These are phyloP conservation scores for Drosophila bocki DNA, from an alignment of 1,140 invertebrate species.

Conservation along the genomic window DNA sequence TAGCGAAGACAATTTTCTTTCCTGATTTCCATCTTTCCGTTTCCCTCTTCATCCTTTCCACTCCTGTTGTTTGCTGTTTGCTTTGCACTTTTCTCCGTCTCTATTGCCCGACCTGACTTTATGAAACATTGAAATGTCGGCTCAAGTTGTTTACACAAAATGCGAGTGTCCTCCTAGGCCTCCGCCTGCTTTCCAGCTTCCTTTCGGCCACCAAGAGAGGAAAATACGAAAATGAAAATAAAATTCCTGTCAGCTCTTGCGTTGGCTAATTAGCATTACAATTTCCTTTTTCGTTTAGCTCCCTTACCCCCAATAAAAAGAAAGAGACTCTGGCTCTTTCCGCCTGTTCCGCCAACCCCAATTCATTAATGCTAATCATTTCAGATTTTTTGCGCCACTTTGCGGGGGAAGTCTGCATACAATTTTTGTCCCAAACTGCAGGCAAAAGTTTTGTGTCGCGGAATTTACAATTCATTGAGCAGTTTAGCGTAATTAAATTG, in stretches of 20 bases:
- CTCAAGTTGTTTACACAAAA: constrained; percentile 81
- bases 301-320: constrained; percentile 34
- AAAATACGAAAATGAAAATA: constrained; percentile 44
- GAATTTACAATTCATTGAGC: constrained; percentile 82
- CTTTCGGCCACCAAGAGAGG: constrained; percentile 11
- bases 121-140: constrained; percentile 78
- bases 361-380: constrained; percentile 84
- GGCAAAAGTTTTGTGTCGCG: constrained; percentile 48
- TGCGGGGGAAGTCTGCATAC: constrained; percentile 59
- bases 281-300: constrained; percentile 70
- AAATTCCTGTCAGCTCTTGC: constrained; percentile 69
- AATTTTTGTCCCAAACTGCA: constrained; percentile 42
- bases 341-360: constrained; percentile 38
- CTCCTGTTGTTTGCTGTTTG: constrained; percentile 41
- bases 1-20: constrained; percentile 41
- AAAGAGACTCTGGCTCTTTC: constrained; percentile 15
- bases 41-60: constrained; percentile 1
- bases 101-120: constrained; percentile 56
- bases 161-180: constrained; percentile 41
- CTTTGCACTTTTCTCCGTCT: constrained; percentile 63
- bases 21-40: constrained; percentile 36
- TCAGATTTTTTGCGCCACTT: constrained; percentile 69
- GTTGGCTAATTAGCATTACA: constrained; percentile 82
- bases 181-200: background rate
- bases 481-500: constrained; percentile 82